Base-by-base conservation (phyloP, 2,888 invertebrate genomes). In the Caenorhabditis doughertyi region DNA sequence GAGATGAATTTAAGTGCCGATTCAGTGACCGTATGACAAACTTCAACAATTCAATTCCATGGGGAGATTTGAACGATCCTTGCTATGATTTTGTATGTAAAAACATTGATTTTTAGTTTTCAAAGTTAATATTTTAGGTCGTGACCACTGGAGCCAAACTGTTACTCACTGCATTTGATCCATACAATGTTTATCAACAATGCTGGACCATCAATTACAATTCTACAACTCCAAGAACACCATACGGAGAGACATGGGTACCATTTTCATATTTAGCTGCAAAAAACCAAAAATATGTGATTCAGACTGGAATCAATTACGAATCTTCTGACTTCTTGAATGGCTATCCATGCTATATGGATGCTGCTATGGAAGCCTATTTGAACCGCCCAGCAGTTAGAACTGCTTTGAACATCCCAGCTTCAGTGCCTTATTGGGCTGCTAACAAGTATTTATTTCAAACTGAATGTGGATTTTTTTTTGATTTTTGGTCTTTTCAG, bases 261-360 rank as follows among this genome's bases (percentile, higher is more conserved):
- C 16, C 11, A 9, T 23, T 29, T 23, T n/a, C n/a, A n/a, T 16
- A 29, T 13, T 18, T 25, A 8, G 7, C 16, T 18, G 47, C 39
- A 3, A 5, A 13, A 3, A 47, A 18, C 21, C 18, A 29, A 32
- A 42, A 2, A 25, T 0, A 56, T 16, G 0, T 42, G 25, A 8
- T 81, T 58, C 44, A 87, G 88, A 84, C 83, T 18, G 85, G 82
- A 8, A 84, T 86, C 47, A 89, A 89, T 65, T 86, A 83, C 47
- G 83, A 86, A 8, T 89, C 89, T 2, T 71, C 87, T 29, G 89
- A 89, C 62, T 64, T 72, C 0, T 80, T 79, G 21, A 85, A 84
- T 44, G 89, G 87, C 5, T 90, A 89, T 55, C 84, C 86, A 32
- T 91, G 91, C 68, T 88, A 89, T 60, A 80, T 84, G 77, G 84